A percentile compares a stretch with the other conserved stretches of the same genome.
phyloP scores from a whole-genome alignment of 2,888 invertebrate species.

The Ypsolopha sequella region DNA sequence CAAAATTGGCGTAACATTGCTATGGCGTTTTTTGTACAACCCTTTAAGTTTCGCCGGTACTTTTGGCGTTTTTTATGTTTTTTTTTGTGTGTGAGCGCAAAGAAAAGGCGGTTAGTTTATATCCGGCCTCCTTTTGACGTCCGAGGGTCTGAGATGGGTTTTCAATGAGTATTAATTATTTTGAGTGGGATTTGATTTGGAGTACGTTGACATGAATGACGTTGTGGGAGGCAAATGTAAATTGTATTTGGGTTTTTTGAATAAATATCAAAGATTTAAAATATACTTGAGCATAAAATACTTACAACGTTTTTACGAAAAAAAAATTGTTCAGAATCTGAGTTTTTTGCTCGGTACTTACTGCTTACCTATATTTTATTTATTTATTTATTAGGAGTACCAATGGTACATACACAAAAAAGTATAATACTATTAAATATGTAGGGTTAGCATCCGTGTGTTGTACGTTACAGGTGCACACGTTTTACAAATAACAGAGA shows the following conservation, averaged over 20 bases:
- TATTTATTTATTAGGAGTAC: no score
- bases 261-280: neutral
- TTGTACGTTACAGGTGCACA: no score
- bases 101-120: slow-evolving; percentile 71
- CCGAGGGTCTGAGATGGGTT: slow-evolving; percentile 49
- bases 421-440: no score
- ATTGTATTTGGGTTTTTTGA: neutral
- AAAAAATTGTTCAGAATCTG: no score
- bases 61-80: slow-evolving; percentile 33
- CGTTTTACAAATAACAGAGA: no score
- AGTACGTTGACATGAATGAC: slow-evolving; percentile 34
- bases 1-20: slow-evolving; percentile 69
- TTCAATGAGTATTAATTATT: slow-evolving; percentile 66
- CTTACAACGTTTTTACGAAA: no score
- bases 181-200: slow-evolving; percentile 53
- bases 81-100: slow-evolving; percentile 51
- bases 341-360: no score
- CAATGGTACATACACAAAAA: no score
- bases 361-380: no score
- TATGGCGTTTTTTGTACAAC: slow-evolving; percentile 47
- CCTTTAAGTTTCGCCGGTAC: slow-evolving; percentile 40
- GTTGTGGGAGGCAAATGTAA: slow-evolving; percentile 22
- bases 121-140: slow-evolving; percentile 60
- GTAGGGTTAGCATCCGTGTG: no score
- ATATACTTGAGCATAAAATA: no score